phyloP scores from a whole-genome alignment of 2,797 vertebrate species.

The Pampus argenteus region DNA sequence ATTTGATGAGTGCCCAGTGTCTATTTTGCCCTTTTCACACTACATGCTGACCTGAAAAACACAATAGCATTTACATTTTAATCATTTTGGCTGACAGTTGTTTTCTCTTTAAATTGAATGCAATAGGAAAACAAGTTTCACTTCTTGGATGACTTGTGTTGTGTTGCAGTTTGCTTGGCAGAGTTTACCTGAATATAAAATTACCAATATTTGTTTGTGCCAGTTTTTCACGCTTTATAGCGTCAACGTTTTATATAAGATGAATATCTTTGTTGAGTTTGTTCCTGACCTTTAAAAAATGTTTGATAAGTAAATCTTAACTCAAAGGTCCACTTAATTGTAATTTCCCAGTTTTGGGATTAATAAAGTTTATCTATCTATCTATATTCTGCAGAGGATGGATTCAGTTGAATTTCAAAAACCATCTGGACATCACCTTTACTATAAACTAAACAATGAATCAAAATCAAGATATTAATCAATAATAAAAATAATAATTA shows the following conservation, averaged over 20 bases:
- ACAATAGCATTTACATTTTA: conserved; percentile 45
- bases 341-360: no score
- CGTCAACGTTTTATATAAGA: background rate
- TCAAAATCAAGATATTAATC: no score
- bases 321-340: no score
- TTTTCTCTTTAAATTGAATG: conserved; percentile 10
- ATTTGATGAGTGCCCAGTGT: conserved; percentile 35
- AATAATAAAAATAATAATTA: no score
- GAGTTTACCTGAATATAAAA: background rate
- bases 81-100: conserved; percentile 20
- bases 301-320: no score
- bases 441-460: no score
- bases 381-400: background rate
- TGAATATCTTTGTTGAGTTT: background rate
- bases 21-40: conserved; percentile 29
- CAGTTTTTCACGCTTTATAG: background rate
- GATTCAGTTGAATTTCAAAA: no score
- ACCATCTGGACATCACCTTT: no score
- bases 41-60: conserved; percentile 40
- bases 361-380: no score
- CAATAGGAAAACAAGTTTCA: background rate
- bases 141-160: background rate
- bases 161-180: conserved; percentile 1
- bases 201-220: background rate
- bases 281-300: background rate